Conservation (phyloP, 2,888 invertebrate genomes). For the Nowickia ferox region DNA sequence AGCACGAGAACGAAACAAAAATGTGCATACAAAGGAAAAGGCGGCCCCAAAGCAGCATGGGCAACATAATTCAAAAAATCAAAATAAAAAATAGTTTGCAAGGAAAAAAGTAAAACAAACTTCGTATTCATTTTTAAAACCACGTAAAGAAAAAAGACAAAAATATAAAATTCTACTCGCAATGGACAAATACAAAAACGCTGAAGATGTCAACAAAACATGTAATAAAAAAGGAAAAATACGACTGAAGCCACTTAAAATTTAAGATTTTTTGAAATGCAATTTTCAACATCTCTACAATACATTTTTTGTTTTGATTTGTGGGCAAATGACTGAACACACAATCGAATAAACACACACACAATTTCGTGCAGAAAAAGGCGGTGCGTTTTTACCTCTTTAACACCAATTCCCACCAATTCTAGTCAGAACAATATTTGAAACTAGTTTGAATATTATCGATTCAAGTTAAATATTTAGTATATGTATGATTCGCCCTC, state of each 20-base stretch:
- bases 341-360: not conserved
- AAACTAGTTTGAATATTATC: not conserved
- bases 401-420: conserved; percentile 29
- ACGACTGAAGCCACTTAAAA: conserved; percentile 70
- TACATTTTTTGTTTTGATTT: conserved; percentile 33
- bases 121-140: conserved; percentile 49
- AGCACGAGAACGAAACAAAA: conserved; percentile 36
- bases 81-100: conserved; percentile 40
- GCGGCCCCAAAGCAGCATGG: conserved; percentile 72
- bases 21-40: conserved; percentile 71
- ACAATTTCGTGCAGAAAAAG: conserved; percentile 47
- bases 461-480: not conserved
- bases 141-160: conserved; percentile 58
- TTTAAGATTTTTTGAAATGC: conserved; percentile 72
- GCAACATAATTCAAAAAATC: conserved; percentile 54
- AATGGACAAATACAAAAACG: conserved; percentile 25
- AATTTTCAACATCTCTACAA: conserved; percentile 63
- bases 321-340: conserved; percentile 33
- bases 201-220: conserved; percentile 59
- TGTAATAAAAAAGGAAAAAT: conserved; percentile 43
- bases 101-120: conserved; percentile 23
- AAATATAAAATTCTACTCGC: conserved; percentile 10
- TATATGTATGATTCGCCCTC: not conserved
- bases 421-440: not conserved
- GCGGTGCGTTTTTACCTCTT: conserved; percentile 62